phyloP scores from a whole-genome alignment of 2,888 invertebrate genomes.

The Scaptomyza caliginosa region DNA sequence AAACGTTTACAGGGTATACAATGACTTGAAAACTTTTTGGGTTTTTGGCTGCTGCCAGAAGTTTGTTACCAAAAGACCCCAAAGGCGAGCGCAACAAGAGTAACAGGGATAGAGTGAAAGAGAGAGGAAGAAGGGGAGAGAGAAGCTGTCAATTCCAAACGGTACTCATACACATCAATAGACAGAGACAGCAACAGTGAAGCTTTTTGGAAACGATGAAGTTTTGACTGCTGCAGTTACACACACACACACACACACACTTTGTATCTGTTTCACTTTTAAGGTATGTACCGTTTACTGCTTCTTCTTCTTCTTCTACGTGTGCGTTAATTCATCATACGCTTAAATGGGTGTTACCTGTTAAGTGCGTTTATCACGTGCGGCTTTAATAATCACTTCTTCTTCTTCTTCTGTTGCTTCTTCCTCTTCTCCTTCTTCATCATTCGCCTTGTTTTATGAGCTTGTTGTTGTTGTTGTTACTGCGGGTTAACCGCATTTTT shows the following conservation, averaged over 20 bases:
- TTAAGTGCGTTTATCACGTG: slow-evolving; percentile 82
- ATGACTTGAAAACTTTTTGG: slow-evolving; percentile 21
- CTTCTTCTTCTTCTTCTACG: not conserved
- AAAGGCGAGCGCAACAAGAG: slow-evolving; percentile 12
- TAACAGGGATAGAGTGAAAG: slow-evolving; percentile 9
- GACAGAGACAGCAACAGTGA: not conserved
- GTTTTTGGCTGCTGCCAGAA: slow-evolving; percentile 58
- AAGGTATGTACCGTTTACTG: slow-evolving; percentile 1
- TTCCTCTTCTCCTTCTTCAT: not conserved
- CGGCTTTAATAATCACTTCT: slow-evolving; percentile 54
- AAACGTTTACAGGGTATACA: not conserved
- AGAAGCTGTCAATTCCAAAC: slow-evolving; percentile 58
- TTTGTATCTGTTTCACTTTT: slow-evolving; percentile 14
- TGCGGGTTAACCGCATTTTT: slow-evolving; percentile 21
- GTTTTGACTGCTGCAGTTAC: slow-evolving; percentile 32
- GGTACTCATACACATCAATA: slow-evolving; percentile 57
- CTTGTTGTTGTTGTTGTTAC: slow-evolving; percentile 19
- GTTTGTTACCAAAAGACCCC: slow-evolving; percentile 58
- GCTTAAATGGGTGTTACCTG: slow-evolving; percentile 79
- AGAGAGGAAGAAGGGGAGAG: slow-evolving; percentile 1
- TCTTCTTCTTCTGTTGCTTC: no score
- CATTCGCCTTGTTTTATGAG: slow-evolving; percentile 47
- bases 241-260: not conserved
- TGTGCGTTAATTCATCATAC: slow-evolving; percentile 70
- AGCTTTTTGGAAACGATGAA: slow-evolving; percentile 40